Percentiles rank a stretch among this genome's conserved stretches.
These are phyloP conservation scores for Haliclona indistincta DNA, from an alignment of 37 sponge, comb jelly and placozoan species.

Conservation along the genomic window DNA sequence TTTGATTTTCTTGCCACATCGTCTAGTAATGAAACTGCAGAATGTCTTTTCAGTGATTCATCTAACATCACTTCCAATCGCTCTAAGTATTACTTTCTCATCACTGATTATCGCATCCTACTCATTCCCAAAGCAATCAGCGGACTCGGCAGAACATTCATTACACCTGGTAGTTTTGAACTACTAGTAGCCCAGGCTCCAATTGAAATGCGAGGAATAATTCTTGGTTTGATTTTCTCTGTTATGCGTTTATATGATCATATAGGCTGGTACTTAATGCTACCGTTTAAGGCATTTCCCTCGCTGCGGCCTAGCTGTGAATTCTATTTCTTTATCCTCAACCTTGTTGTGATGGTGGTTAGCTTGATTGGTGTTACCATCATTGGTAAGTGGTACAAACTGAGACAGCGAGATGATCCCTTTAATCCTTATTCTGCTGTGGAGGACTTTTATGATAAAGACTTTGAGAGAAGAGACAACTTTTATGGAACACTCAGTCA, in stretches of 20 bases:
- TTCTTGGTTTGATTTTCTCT: background rate
- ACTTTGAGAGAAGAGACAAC: background rate
- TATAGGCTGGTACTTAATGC: background rate
- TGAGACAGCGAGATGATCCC: background rate
- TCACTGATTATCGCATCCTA: too few species aligned
- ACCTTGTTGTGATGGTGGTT: background rate
- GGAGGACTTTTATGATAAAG: slow-evolving; percentile 1
- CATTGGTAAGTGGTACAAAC: background rate
- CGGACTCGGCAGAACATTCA: background rate
- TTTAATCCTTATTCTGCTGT: background rate
- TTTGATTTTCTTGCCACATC: background rate
- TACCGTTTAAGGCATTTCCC: background rate
- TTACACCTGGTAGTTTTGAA: background rate
- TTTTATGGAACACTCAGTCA: too few species aligned
- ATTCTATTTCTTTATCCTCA: background rate
- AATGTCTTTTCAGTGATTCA: background rate
- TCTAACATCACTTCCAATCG: background rate
- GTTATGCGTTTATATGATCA: background rate
- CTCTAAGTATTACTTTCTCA: background rate
- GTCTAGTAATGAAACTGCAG: background rate
- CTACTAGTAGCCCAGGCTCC: slow-evolving; percentile 5
- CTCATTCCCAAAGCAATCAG: background rate
- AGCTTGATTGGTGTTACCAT: background rate
- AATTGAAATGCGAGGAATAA: background rate
- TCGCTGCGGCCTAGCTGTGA: background rate